phyloP scores from a whole-genome alignment of 30 jellyfish, hydroid and myxozoan species.

The Aurelia aurita region DNA sequence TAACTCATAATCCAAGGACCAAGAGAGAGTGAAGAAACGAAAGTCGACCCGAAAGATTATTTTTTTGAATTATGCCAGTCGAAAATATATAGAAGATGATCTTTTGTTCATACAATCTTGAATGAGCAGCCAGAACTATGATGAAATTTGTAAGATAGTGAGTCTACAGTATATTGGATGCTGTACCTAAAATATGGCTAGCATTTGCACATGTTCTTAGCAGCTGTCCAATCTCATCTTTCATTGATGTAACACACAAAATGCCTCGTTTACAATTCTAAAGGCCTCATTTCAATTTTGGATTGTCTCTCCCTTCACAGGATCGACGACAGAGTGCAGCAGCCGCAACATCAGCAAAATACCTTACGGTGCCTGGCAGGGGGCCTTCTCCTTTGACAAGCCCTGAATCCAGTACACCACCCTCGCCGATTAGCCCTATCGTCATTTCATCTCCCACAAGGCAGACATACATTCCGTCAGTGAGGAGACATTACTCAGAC shows the following conservation, averaged over 20 bases:
- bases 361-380: conserved; percentile 42
- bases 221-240: too few species aligned
- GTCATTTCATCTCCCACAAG: conserved; percentile 30
- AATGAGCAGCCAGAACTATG: background rate
- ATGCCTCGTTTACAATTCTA: background rate
- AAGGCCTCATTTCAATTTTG: background rate
- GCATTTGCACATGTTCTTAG: too few species aligned
- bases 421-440: background rate
- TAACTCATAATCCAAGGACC: too few species aligned
- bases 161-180: too few species aligned
- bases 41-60: too few species aligned
- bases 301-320: background rate
- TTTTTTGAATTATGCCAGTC: too few species aligned
- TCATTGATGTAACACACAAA: too few species aligned
- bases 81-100: too few species aligned
- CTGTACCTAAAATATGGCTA: too few species aligned
- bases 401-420: conserved; percentile 27
- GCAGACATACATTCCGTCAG: conserved; percentile 19
- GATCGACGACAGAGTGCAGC: conserved; percentile 21
- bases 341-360: conserved; percentile 11
- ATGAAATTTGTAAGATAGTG: background rate
- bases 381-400: conserved; percentile 49
- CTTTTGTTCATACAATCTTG: too few species aligned
- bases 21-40: too few species aligned
- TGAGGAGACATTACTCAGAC: conserved; percentile 39